Percentiles rank a stretch among this genome's conserved stretches.
Conservation (phyloP, 2,113 vertebrate genomes). For the pig (Sus scrofa) region DNA sequence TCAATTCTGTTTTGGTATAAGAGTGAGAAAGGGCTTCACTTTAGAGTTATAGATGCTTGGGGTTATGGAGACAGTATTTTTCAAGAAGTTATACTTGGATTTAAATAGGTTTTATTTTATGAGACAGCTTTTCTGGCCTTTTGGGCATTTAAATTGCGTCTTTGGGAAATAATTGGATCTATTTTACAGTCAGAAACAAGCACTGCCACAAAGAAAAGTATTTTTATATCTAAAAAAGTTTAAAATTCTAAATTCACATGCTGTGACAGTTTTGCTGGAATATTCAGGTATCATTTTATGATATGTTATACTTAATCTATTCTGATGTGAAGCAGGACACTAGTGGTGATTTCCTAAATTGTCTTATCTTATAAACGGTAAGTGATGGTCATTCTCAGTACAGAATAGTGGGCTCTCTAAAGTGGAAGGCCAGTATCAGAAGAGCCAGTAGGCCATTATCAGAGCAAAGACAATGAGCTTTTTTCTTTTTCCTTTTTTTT, state of each 20-base stretch:
- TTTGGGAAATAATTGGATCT: slow-evolving; percentile 5
- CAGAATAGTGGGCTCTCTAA: not conserved
- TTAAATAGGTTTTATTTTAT: slow-evolving; percentile 51
- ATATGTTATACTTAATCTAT: not conserved
- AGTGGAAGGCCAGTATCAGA: not conserved
- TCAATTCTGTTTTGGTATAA: not conserved
- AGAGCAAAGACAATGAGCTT: not conserved
- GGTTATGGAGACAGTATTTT: not conserved
- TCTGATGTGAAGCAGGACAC: not conserved
- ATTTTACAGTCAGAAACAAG: slow-evolving; percentile 28
- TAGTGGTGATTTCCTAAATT: not conserved
- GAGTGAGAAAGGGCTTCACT: not conserved
- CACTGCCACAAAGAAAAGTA: not conserved
- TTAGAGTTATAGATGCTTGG: not conserved
- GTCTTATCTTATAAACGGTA: not conserved
- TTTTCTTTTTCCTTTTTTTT: not conserved
- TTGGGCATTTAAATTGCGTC: not conserved
- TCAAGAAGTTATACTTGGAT: not conserved
- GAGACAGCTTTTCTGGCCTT: not conserved
- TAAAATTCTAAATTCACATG: not conserved
- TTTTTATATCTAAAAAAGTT: not conserved
- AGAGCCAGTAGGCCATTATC: not conserved
- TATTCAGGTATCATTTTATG: not conserved
- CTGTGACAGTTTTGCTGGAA: not conserved
- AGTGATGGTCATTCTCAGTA: not conserved